These are phyloP conservation scores for Pogonomyrmex barbatus DNA, from an alignment of 1,140 invertebrate species.

Conservation along the genomic window DNA sequence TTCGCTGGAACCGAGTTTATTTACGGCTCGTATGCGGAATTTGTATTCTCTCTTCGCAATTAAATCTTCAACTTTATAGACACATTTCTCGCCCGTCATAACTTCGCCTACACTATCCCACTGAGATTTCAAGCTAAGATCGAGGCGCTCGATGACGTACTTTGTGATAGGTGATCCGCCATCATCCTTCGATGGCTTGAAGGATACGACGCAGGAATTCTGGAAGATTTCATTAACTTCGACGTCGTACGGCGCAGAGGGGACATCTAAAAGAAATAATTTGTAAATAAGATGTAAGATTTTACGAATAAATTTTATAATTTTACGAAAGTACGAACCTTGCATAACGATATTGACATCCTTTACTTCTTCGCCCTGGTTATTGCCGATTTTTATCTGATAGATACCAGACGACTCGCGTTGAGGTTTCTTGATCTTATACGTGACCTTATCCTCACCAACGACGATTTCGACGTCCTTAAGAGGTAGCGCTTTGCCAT, in stretches of 20 bases:
- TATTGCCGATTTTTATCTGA: conserved; percentile 94
- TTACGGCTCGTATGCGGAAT: conserved; percentile 97
- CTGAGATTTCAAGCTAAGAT: conserved; percentile 94
- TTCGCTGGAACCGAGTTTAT: conserved; percentile 95
- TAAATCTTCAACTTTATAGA: conserved; percentile 95
- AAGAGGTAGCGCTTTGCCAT: conserved; percentile 93
- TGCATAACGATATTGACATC: conserved; percentile 95
- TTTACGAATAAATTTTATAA: neutral
- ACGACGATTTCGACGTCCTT: conserved; percentile 96
- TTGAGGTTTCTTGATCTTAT: conserved; percentile 95
- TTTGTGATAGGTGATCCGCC: conserved; percentile 96
- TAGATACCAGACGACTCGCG: conserved; percentile 93
- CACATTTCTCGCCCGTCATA: conserved; percentile 88
- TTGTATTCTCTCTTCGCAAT: conserved; percentile 96
- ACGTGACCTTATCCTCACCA: conserved; percentile 95
- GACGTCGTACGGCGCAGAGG: conserved; percentile 94
- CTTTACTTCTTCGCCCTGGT: conserved; percentile 94
- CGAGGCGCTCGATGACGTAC: conserved; percentile 98
- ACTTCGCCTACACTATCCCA: conserved; percentile 95
- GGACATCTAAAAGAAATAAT: conserved; percentile 88
- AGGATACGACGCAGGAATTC: conserved; percentile 95
- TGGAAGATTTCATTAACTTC: conserved; percentile 97
- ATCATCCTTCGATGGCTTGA: conserved; percentile 97
- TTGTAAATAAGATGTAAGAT: neutral
- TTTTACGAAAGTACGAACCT: conserved; percentile 82